phyloP scores from a whole-genome alignment of 1,140 invertebrate genomes.

The Hyphantria cunea region DNA sequence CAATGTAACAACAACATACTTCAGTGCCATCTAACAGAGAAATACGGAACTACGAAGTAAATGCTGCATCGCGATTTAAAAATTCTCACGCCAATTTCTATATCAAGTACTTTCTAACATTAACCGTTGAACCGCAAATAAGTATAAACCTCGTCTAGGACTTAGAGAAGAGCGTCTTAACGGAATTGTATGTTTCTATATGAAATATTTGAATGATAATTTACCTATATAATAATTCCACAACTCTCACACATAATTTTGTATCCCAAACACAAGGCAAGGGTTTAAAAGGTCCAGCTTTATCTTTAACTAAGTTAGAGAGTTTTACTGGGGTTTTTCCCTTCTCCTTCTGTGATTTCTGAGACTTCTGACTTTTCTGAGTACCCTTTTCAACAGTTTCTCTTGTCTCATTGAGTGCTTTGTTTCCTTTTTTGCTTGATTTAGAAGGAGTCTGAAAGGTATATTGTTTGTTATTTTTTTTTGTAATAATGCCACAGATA shows the following conservation, averaged over 20 bases:
- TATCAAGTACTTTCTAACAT: no score
- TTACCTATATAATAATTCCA: constrained; percentile 62
- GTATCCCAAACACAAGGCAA: constrained; percentile 67
- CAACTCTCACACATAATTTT: constrained; percentile 47
- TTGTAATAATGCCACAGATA: no score
- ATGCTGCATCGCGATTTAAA: no score
- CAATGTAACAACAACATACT: no score
- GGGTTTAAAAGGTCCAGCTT: constrained; percentile 60
- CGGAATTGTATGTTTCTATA: no score
- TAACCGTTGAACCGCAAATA: no score
- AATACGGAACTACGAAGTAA: no score
- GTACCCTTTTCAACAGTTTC: constrained; percentile 30
- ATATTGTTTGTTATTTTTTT: background rate
- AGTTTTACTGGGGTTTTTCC: constrained; percentile 48
- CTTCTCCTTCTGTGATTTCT: constrained; percentile 57
- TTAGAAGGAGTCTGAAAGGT: constrained; percentile 55
- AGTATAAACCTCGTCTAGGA: no score
- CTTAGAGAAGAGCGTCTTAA: no score
- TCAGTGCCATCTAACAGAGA: no score
- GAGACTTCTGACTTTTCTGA: constrained; percentile 45
- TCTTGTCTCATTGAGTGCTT: constrained; percentile 54
- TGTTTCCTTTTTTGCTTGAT: constrained; percentile 52
- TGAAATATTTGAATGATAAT: constrained; percentile 1
- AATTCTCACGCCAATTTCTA: no score
- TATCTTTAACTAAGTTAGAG: constrained; percentile 56